These are phyloP conservation scores for Gerris lacustris DNA, from an alignment of 2,888 invertebrate genomes.

Conservation along the genomic window DNA sequence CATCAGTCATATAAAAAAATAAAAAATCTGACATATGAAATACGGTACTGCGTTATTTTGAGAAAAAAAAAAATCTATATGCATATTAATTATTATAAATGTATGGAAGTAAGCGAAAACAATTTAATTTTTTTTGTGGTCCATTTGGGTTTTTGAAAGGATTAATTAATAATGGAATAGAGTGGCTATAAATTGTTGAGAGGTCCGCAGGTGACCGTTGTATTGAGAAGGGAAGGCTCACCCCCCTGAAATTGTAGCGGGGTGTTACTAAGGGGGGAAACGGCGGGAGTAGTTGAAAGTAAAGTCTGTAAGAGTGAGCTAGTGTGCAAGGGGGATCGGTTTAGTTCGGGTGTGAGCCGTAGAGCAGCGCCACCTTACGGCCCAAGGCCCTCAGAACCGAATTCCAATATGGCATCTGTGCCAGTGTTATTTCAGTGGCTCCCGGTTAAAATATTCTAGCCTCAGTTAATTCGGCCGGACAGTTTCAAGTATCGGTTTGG, in stretches of 20 bases:
- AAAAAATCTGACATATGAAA: too few relatives aligned
- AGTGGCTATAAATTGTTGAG: background rate
- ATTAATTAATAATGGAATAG: background rate
- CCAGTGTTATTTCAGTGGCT: conserved; percentile 27
- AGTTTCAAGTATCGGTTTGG: background rate
- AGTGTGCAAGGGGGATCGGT: background rate
- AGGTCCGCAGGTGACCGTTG: conserved; percentile 1
- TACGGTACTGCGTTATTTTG: too few relatives aligned
- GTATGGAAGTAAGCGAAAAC: too few relatives aligned
- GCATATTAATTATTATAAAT: too few relatives aligned
- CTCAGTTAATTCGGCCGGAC: background rate
- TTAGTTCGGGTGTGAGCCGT: background rate
- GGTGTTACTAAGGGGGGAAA: background rate
- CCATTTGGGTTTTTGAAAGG: background rate
- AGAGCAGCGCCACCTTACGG: background rate
- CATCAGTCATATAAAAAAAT: too few relatives aligned
- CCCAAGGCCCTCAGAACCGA: conserved; percentile 16
- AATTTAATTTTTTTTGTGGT: too few relatives aligned
- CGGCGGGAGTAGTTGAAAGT: background rate
- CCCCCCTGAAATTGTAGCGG: background rate
- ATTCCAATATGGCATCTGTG: conserved; percentile 28
- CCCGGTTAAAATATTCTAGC: conserved; percentile 27
- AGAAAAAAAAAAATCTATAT: too few relatives aligned
- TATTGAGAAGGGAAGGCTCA: background rate
- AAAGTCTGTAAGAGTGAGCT: background rate